These are phyloP conservation scores for Drosophila repletoides DNA, from an alignment of 1,140 invertebrate genomes.

Conservation along the genomic window DNA sequence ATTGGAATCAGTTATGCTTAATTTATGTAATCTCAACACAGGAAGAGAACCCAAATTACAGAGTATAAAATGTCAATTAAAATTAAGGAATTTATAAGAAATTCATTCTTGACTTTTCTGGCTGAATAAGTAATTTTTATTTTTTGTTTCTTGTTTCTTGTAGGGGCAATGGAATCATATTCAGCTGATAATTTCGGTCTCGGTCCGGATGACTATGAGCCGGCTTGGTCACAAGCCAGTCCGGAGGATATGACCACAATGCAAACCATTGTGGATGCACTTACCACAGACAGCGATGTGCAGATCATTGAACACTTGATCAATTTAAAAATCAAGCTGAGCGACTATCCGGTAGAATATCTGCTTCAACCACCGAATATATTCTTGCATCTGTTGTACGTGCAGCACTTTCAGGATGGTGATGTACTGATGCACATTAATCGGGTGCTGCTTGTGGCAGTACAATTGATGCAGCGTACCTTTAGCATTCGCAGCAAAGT, in stretches of 20 bases:
- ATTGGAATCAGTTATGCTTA: no score
- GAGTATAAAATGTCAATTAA: slow-evolving; percentile 7
- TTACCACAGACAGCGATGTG: slow-evolving; percentile 3
- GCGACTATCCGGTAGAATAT: slow-evolving; percentile 73
- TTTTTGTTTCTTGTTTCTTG: not conserved
- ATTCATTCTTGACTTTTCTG: no score
- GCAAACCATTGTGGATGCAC: slow-evolving; percentile 41
- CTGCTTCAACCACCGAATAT: slow-evolving; percentile 64
- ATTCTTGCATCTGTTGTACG: slow-evolving; percentile 53
- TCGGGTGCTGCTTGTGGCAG: slow-evolving; percentile 1
- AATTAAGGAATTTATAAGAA: not conserved
- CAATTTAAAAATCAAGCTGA: slow-evolving; percentile 52
- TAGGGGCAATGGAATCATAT: slow-evolving; percentile 1
- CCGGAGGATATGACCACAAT: slow-evolving; percentile 50
- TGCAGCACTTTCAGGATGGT: slow-evolving; percentile 22
- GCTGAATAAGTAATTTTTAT: no score
- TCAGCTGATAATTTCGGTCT: slow-evolving; percentile 3
- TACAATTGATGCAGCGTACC: slow-evolving; percentile 36
- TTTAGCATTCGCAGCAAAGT: slow-evolving; percentile 23
- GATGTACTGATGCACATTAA: slow-evolving; percentile 27
- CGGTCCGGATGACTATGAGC: slow-evolving; percentile 43
- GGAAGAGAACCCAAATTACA: not conserved
- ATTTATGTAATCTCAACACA: no score
- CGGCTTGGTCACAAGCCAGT: slow-evolving; percentile 49
- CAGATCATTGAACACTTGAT: slow-evolving; percentile 46